Base-by-base conservation (phyloP, 2,797 vertebrate genomes). In the Sebastiscus tertius region DNA sequence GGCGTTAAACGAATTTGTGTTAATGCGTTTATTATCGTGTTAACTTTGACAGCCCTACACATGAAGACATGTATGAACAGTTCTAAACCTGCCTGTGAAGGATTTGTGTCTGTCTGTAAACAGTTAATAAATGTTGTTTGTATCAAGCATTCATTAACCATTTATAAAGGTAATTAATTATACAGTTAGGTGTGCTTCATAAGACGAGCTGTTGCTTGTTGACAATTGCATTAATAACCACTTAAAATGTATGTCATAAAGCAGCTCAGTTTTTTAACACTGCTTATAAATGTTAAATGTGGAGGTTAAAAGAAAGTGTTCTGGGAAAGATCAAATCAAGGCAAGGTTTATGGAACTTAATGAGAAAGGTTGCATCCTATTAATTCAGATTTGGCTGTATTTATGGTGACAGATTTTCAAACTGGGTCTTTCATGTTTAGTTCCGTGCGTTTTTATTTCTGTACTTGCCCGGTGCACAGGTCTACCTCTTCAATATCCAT, bases 401-500 rank as follows among this genome's bases (percentile, higher is more conserved):
- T 79, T 36, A 1, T 24, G 33, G 13, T 55, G 61, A 70, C 56
- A 68, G 55, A 72, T 73, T 61, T 69, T 56, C 5, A 65, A 78
- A 84, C 68, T 68, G 24, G 5, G 11, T 52, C 31, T 74, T 49
- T 54, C 24, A 54, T 33, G 54, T 79, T 84, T 66, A 12, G 11
- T 58, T 62, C 14, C 12, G n/a, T 79, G 55, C 10, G 2, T 78
- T 76, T 81, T 69, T 20, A 69, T 75, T 62, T 33, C 56, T 22
- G 18, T 34, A 16, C 34, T 67, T 33, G 26, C 64, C 54, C 6
- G 8, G 11, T 16, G 13, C 22, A 67, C 27, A 66, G 34, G 27
- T 68, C 16, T 56, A 56, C 24, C 61, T 56, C 64, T 59, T 65
- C 46, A 73, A 12, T 39, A 81, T 75, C 60, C 65, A 42, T 61